Conservation (phyloP, 2,797 vertebrate genomes). For the Darevskia mixta region DNA sequence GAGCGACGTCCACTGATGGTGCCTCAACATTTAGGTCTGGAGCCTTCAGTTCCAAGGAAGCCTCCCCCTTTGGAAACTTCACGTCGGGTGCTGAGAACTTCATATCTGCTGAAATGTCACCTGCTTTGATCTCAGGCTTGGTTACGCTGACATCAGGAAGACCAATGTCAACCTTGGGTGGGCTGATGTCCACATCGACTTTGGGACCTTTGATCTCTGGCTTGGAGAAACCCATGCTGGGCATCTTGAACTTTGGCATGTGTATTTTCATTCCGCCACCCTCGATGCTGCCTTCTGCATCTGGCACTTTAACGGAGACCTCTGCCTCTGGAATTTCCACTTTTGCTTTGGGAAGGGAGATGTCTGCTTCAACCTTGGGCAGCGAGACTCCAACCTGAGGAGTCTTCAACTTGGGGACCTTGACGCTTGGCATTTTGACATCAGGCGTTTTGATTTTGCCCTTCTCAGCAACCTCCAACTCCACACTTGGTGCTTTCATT, state of each 20-base stretch:
- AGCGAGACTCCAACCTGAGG: not conserved
- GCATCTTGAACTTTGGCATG: not conserved
- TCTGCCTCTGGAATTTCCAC: not conserved
- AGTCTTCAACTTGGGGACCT: constrained; percentile 30
- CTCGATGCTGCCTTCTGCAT: constrained; percentile 23
- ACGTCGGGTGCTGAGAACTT: not conserved
- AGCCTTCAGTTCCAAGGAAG: not conserved
- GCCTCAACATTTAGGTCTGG: not conserved
- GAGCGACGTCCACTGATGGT: not conserved
- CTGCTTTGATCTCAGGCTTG: accelerated
- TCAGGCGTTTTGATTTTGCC: not conserved
- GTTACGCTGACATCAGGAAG: not conserved
- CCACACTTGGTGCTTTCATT: accelerated
- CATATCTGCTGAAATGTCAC: not conserved
- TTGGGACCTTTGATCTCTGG: not conserved
- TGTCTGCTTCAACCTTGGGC: constrained; percentile 31
- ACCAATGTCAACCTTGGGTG: accelerated
- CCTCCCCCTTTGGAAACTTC: accelerated
- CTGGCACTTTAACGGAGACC: not conserved
- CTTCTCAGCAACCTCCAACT: accelerated
- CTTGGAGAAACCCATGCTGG: constrained; percentile 43
- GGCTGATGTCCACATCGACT: not conserved
- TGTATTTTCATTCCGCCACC: not conserved
- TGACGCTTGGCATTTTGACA: constrained; percentile 46
- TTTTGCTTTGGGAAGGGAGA: not conserved